These are phyloP conservation scores for Oryzias melastigma DNA, from an alignment of 2,113 vertebrate species.

Conservation along the genomic window DNA sequence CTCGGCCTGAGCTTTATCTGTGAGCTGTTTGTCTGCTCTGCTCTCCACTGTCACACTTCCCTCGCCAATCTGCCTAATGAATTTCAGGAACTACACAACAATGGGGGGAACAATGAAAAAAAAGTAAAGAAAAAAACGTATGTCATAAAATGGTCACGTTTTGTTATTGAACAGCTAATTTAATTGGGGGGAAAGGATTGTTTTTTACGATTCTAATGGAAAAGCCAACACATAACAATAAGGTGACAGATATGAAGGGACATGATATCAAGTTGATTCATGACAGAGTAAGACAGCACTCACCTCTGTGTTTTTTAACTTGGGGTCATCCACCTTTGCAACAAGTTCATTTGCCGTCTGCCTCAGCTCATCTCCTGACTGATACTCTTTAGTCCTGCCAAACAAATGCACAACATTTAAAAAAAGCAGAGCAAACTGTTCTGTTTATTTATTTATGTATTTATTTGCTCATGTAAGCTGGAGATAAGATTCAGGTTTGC, in stretches of 20 bases:
- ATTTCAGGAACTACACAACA: constrained; percentile 96
- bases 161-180: constrained; percentile 4
- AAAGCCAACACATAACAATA: background rate
- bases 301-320: constrained; percentile 94
- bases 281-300: constrained; percentile 45
- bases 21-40: constrained; percentile 80
- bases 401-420: background rate
- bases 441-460: too few relatives aligned
- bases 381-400: constrained; percentile 90
- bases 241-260: constrained; percentile 41
- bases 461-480: background rate
- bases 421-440: background rate
- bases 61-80: constrained; percentile 99
- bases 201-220: background rate
- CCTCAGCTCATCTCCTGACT: constrained; percentile 87
- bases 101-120: constrained; percentile 53
- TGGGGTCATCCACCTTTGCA: constrained; percentile 94
- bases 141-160: constrained; percentile 38
- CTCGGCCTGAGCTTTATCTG: constrained; percentile 83
- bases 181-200: background rate
- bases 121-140: constrained; percentile 59
- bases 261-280: background rate
- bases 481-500: constrained; percentile 3
- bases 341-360: constrained; percentile 91
- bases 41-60: constrained; percentile 86